A percentile compares a stretch with the other conserved stretches of the same genome.
Conservation (phyloP, 2,888 invertebrate species). For the Cenopis cana region DNA sequence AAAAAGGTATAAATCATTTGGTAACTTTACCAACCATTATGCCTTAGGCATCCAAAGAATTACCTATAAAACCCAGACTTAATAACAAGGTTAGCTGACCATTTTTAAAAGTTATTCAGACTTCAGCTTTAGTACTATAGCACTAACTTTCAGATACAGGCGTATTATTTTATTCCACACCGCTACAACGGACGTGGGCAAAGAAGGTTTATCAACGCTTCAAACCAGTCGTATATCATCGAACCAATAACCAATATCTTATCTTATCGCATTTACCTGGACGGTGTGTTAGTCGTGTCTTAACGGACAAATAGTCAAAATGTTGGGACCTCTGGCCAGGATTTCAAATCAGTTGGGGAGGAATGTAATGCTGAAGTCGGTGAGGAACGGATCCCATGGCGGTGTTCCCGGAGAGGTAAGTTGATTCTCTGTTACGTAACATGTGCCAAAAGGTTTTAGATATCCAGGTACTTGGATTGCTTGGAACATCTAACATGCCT, state of each 20-base stretch:
- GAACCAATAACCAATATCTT: constrained; percentile 38
- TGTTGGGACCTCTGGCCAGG: constrained; percentile 74
- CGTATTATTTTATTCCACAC: constrained; percentile 25
- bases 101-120: constrained; percentile 23
- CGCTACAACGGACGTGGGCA: constrained; percentile 18
- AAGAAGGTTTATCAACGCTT: constrained; percentile 36
- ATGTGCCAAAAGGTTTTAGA: neutral
- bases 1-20: neutral
- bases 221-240: constrained; percentile 33
- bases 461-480: neutral
- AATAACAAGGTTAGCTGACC: constrained; percentile 25
- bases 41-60: constrained; percentile 18
- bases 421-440: constrained; percentile 63
- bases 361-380: constrained; percentile 68
- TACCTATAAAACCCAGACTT: constrained; percentile 31
- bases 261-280: constrained; percentile 48
- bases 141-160: constrained; percentile 25
- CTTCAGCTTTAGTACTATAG: constrained; percentile 6
- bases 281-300: constrained; percentile 47
- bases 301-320: constrained; percentile 57
- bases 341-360: constrained; percentile 68
- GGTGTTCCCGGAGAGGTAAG: constrained; percentile 76
- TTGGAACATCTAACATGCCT: neutral
- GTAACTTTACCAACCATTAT: constrained; percentile 10
- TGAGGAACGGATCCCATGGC: constrained; percentile 75